phyloP scores from a whole-genome alignment of 2,113 vertebrate genomes.

The Oryzias curvinotus region DNA sequence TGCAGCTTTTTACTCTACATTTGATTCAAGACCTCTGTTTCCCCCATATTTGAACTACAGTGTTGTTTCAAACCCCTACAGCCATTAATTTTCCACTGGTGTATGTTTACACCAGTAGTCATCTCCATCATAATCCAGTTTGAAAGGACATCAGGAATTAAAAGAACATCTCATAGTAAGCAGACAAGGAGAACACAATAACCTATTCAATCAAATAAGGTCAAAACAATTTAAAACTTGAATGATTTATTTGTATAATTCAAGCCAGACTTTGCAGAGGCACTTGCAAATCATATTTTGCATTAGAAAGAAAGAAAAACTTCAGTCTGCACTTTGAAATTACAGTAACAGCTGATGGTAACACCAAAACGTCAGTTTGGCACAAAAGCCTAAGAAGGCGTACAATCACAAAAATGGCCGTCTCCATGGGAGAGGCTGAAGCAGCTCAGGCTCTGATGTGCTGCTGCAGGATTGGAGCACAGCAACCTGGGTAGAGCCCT shows the following conservation, averaged over 20 bases:
- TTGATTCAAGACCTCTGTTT: too few relatives aligned
- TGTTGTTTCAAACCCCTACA: not conserved
- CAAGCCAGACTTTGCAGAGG: slow-evolving; percentile 12
- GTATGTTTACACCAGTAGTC: slow-evolving; percentile 40
- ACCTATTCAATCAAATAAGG: slow-evolving; percentile 6
- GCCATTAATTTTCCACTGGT: slow-evolving; percentile 63
- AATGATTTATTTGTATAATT: slow-evolving; percentile 14
- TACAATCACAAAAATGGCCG: slow-evolving; percentile 51
- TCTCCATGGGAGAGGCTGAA: slow-evolving; percentile 54
- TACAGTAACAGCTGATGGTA: slow-evolving; percentile 16
- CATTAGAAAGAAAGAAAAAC: slow-evolving; percentile 19
- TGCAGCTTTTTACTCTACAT: too few relatives aligned
- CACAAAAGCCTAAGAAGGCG: slow-evolving; percentile 46
- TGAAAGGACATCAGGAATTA: slow-evolving; percentile 2
- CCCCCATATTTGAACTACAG: too few relatives aligned
- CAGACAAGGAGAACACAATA: slow-evolving; percentile 15
- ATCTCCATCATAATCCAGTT: slow-evolving; percentile 35
- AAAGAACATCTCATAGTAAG: slow-evolving; percentile 34
- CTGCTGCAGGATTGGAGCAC: slow-evolving; percentile 49
- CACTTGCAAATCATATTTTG: slow-evolving; percentile 14
- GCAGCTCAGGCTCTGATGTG: slow-evolving; percentile 59
- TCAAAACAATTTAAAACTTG: slow-evolving; percentile 2
- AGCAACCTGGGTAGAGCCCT: slow-evolving; percentile 61
- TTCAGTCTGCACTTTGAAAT: slow-evolving; percentile 41
- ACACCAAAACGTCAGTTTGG: slow-evolving; percentile 35